Evolutionary conservation across 2,888 invertebrate genomes (phyloP), one percentile per base, ranked within the genome.

Genomic region (Chrysodeixis includens): DNA sequence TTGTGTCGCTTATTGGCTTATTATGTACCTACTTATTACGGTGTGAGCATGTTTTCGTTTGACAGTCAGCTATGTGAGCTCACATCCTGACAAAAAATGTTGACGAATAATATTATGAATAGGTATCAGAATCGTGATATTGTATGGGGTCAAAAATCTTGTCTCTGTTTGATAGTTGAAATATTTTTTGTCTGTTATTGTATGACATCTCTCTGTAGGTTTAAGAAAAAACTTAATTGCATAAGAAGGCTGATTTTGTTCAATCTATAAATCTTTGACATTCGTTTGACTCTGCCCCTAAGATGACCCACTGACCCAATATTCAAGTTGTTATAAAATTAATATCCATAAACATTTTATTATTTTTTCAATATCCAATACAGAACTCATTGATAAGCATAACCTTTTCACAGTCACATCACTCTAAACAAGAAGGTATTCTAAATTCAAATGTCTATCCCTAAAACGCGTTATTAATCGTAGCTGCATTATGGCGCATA

Each of bases 401-500:
- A 14, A 9, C 44, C 16, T 3, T 18, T 18, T 49, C 8, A 49
- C 9, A 49, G 46, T 10, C 9, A 12, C 20, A 18, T 18, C 20
- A 20, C 10, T 20, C 46, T 49, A 18, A 46, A 35, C 35, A 35
- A 35, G n/a, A n/a, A n/a, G n/a, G 14, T 55, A 26, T 26, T 40
- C 30, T 30, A 54, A 61, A 12, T 14, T 20, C 10, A 18, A 32
- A 40, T n/a, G n/a, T 1, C 52, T 52, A 70, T 26, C 53, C 52
- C 55, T 58, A 52, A 58, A 32, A 60, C 22, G 16, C 63, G 58
- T 60, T 59, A 74, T 32, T 67, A 61, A 62, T 58, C 30, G 46
- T 56, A 53, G 53, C 67, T 70, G 80, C 75, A 70, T 67, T 58
- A 59, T 53, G 54, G 66, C 71, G 73, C 62, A 62, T 63, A 62